Evolutionary conservation across 2,888 invertebrate species (phyloP), one percentile per base, ranked within the genome.

Genomic region (Sipunculus nudus): DNA sequence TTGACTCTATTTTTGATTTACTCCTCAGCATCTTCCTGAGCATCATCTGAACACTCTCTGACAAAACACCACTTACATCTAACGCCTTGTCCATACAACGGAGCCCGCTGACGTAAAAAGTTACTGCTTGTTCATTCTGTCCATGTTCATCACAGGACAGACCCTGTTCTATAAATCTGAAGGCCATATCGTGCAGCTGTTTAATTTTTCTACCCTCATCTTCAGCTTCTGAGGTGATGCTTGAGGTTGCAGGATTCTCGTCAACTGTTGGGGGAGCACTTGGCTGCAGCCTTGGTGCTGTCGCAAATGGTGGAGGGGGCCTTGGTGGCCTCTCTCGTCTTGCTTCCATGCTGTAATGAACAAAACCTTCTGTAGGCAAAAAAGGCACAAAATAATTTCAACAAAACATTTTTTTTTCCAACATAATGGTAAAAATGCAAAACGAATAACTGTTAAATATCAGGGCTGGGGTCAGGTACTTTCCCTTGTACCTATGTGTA

Each of bases 11-110:
- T 53, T 79, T 77, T 38, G 75, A 53, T 58, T 74, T 75, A 5
- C 88, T 87, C 68, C 87, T 87, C 73, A 87, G 87, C 75, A 91
- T 84, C 77, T 89, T 89, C 68, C 88, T 87, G 63, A 89, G 88
- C 78, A 88, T 87, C 43, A 76, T 77, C 69, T 86, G 16, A 16
- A 32, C 29, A 5, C 26, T 38, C 10, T 31, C n/a, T 49, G 46
- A 52, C 29, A 45, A 8, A 19, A 8, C 31, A n/a, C n/a, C n/a
- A n/a, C n/a, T n/a, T n/a, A n/a, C n/a, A n/a, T 78, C 79, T 57
- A 89, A 82, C 0, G 87, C 88, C 70, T 86, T 84, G 63, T 89
- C 88, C 32, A 91, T 88, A 49, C 87, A 75, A 45, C 84, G 77
- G 47, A 91, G 81, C 1, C 89, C 88, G 72, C 86, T 80, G 65